These are phyloP conservation scores for Eupithecia insigniata DNA, from an alignment of 2,888 invertebrate species.

Conservation along the genomic window DNA sequence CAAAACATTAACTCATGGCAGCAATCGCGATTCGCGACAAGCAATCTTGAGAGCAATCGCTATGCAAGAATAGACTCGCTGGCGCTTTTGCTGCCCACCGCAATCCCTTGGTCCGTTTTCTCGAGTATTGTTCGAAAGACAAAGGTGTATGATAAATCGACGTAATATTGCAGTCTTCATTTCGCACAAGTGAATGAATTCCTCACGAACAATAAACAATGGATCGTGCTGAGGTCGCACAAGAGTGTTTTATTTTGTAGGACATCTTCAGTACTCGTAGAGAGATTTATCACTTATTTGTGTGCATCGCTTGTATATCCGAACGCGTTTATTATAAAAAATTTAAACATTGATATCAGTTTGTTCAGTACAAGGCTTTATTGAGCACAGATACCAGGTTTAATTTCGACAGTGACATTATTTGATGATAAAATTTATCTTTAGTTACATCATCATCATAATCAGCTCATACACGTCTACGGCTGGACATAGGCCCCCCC, in stretches of 20 bases:
- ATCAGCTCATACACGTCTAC: no score
- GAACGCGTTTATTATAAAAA: constrained; percentile 1
- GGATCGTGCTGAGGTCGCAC: constrained; percentile 54
- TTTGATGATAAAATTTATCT: not conserved
- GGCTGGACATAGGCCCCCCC: no score
- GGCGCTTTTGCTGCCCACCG: not conserved
- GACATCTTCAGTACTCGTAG: constrained; percentile 33
- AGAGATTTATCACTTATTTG: constrained; percentile 32
- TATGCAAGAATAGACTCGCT: not conserved
- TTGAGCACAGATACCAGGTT: not conserved
- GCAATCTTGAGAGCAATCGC: not conserved
- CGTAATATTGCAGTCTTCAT: constrained; percentile 54
- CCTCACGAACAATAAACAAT: constrained; percentile 75
- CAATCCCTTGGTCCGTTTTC: not conserved
- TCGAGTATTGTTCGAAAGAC: constrained; percentile 49
- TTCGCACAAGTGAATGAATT: constrained; percentile 73
- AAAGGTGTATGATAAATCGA: constrained; percentile 59
- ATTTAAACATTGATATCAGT: not conserved
- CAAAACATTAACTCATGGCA: not conserved
- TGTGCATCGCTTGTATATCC: constrained; percentile 27
- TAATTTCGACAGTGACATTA: not conserved
- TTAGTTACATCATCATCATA: not conserved
- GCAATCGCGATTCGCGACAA: not conserved
- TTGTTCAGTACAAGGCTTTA: constrained; percentile 1
- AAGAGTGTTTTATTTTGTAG: constrained; percentile 45